Evolutionary conservation across 2,113 vertebrate species (phyloP).

Genomic region (Mionectes macconnelli): DNA sequence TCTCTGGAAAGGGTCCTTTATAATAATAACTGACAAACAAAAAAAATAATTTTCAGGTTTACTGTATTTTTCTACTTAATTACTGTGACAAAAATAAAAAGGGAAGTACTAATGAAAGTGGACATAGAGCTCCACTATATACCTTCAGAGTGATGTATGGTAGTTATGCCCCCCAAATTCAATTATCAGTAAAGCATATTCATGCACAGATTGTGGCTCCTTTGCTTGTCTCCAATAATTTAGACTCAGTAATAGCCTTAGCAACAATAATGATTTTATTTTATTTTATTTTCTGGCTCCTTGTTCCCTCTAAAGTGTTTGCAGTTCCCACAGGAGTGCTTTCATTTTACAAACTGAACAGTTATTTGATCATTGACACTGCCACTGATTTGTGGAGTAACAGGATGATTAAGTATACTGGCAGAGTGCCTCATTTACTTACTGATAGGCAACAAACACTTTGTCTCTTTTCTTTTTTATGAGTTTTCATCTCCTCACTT

Average conservation of each 20-base stretch:
- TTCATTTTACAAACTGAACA: conserved; percentile 24
- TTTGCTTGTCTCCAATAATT: conserved; percentile 36
- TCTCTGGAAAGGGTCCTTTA: not conserved
- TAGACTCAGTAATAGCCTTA: not conserved
- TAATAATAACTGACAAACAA: not conserved
- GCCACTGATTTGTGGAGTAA: conserved; percentile 33
- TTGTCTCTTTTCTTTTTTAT: not conserved
- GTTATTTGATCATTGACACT: conserved; percentile 12
- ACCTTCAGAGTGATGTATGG: not conserved
- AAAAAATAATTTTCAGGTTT: not conserved
- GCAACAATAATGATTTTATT: not conserved
- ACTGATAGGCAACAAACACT: conserved; percentile 16
- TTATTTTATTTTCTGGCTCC: conserved; percentile 2
- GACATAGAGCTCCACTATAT: not conserved
- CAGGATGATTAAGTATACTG: conserved; percentile 41
- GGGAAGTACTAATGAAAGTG: not conserved
- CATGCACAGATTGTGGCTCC: not conserved
- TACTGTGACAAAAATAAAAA: not conserved
- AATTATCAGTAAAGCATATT: not conserved
- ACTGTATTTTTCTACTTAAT: conserved; percentile 18
- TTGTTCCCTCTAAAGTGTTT: not conserved
- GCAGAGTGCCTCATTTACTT: conserved; percentile 45
- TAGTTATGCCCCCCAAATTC: not conserved
- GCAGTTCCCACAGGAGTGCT: conserved; percentile 1
- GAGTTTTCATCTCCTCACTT: not conserved